phyloP scores from a whole-genome alignment of 2,113 vertebrate species.

The Bufo gargarizans region DNA sequence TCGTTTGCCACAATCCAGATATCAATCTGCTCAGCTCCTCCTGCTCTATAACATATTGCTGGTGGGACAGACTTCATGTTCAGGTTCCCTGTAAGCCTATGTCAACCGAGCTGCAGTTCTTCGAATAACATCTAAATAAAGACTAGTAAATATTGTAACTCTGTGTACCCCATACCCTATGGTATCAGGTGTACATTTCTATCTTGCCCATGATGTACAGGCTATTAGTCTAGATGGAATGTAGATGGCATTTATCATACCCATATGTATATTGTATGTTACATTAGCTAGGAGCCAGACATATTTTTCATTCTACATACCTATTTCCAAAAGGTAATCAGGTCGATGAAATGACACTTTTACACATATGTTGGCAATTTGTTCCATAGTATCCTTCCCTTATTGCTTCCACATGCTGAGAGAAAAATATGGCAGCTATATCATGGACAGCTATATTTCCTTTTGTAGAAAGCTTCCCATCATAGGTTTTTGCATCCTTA shows the following conservation, averaged over 20 bases:
- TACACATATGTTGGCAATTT: slow-evolving; percentile 22
- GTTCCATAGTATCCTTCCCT: slow-evolving; percentile 11
- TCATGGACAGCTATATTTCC: neutral
- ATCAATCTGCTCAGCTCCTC: no score
- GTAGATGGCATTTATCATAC: neutral
- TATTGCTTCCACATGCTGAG: slow-evolving; percentile 26
- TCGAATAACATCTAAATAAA: neutral
- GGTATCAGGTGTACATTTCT: neutral
- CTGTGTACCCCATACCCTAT: neutral
- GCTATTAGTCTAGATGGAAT: neutral
- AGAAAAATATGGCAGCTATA: slow-evolving; percentile 23
- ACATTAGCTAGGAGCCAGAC: neutral
- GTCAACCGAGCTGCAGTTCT: neutral
- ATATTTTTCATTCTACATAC: neutral
- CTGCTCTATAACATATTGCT: no score
- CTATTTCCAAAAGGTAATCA: neutral
- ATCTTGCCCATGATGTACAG: neutral
- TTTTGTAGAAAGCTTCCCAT: neutral
- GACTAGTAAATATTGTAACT: neutral
- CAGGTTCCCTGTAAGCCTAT: neutral
- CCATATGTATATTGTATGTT: neutral
- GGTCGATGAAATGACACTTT: slow-evolving; percentile 23
- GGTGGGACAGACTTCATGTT: no score
- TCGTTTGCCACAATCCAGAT: no score
- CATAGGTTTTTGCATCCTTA: neutral